phyloP scores from a whole-genome alignment of 2,888 invertebrate genomes.

The Melanostoma mellinum region DNA sequence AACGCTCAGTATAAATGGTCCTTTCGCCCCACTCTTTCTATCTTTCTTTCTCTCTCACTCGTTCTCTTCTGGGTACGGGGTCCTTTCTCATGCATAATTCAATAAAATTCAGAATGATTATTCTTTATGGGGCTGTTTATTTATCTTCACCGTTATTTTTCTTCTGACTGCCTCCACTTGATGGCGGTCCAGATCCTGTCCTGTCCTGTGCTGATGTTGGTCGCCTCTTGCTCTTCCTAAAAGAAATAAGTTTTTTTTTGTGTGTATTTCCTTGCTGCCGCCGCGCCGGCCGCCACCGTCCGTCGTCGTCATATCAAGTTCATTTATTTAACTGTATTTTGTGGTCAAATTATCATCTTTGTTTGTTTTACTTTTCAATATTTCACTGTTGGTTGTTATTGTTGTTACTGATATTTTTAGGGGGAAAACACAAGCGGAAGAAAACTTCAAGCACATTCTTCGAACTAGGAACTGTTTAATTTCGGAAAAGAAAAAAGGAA shows the following conservation, averaged over 20 bases:
- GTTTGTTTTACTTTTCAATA: constrained; percentile 71
- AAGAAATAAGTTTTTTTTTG: constrained; percentile 52
- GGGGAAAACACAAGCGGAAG: background rate
- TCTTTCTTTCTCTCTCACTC: background rate
- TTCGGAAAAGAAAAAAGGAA: constrained; percentile 36
- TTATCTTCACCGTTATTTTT: constrained; percentile 82
- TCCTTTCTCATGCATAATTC: constrained; percentile 80
- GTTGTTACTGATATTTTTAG: background rate
- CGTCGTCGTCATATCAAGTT: constrained; percentile 59
- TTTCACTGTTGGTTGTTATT: constrained; percentile 37
- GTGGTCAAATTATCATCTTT: constrained; percentile 72
- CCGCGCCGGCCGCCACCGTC: background rate
- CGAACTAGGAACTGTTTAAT: constrained; percentile 42
- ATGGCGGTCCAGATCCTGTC: background rate
- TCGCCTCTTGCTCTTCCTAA: constrained; percentile 27
- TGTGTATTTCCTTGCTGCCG: constrained; percentile 30
- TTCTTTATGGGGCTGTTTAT: constrained; percentile 82
- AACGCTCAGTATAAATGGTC: constrained; percentile 38
- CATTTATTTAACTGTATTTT: constrained; percentile 63
- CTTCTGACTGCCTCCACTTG: constrained; percentile 73
- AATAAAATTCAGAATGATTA: constrained; percentile 82
- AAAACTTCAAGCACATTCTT: constrained; percentile 16
- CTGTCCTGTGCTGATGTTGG: constrained; percentile 29
- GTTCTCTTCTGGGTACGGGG: background rate
- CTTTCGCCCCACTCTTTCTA: constrained; percentile 20